phyloP scores from a whole-genome alignment of 2,888 invertebrate species.

The Eulithis testata region DNA sequence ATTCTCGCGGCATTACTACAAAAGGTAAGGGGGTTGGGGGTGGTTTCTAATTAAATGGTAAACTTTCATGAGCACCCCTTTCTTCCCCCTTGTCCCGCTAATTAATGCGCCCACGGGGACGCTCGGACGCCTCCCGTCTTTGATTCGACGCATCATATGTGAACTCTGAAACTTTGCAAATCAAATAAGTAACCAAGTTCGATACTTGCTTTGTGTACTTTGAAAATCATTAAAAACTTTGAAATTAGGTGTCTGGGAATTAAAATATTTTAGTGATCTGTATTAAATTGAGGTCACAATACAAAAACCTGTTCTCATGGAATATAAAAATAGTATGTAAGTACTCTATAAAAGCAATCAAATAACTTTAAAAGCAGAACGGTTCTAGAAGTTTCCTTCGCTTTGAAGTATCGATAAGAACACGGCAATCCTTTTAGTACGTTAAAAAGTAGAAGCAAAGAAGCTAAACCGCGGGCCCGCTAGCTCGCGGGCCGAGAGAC shows the following conservation, averaged over 20 bases:
- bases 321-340: no score
- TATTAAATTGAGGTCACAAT: no score
- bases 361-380: constrained; percentile 38
- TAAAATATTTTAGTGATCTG: no score
- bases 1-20: constrained; percentile 72
- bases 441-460: constrained; percentile 68
- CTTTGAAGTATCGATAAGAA: constrained; percentile 70
- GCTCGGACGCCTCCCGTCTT: constrained; percentile 60
- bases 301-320: no score
- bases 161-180: constrained; percentile 36
- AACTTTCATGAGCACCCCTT: constrained; percentile 79
- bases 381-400: constrained; percentile 50
- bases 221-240: not conserved
- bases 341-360: constrained; percentile 31
- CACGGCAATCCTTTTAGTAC: constrained; percentile 82
- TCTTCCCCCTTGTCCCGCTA: constrained; percentile 66
- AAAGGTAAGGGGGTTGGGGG: constrained; percentile 70
- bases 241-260: not conserved
- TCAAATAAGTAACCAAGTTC: constrained; percentile 16
- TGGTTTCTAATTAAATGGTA: constrained; percentile 84
- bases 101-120: constrained; percentile 80
- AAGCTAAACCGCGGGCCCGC: constrained; percentile 67
- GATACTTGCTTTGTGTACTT: not conserved
- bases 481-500: constrained; percentile 44
- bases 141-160: constrained; percentile 51